These are phyloP conservation scores for Nomia melanderi DNA, from an alignment of 1,140 invertebrate genomes.

Conservation along the genomic window DNA sequence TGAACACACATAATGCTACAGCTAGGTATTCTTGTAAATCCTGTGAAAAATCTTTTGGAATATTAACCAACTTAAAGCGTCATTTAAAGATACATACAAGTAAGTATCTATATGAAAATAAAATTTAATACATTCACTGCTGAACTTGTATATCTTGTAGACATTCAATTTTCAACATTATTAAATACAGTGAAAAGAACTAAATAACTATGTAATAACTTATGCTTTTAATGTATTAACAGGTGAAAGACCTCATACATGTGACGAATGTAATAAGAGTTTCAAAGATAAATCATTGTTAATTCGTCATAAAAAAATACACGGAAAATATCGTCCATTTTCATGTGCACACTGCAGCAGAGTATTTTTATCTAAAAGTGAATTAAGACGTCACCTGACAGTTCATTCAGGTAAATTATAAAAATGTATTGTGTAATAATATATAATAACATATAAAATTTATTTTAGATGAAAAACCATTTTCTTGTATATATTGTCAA, in stretches of 20 bases:
- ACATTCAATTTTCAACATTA: neutral
- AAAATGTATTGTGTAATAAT: conserved; percentile 5
- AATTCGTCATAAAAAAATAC: conserved; percentile 74
- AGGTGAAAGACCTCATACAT: conserved; percentile 74
- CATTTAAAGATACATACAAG: conserved; percentile 75
- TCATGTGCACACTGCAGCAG: conserved; percentile 73
- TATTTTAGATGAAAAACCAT: conserved; percentile 78
- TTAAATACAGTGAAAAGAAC: neutral
- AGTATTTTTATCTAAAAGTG: conserved; percentile 76
- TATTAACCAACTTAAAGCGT: conserved; percentile 74
- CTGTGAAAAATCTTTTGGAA: conserved; percentile 73
- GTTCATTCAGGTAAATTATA: conserved; percentile 73
- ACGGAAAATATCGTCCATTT: conserved; percentile 76
- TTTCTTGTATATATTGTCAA: conserved; percentile 76
- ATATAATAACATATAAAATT: neutral
- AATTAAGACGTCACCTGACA: conserved; percentile 74
- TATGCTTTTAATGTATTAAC: conserved; percentile 33
- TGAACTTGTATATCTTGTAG: neutral
- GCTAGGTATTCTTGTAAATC: conserved; percentile 69
- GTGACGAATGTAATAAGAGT: conserved; percentile 74
- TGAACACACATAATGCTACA: conserved; percentile 65
- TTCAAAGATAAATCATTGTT: conserved; percentile 77
- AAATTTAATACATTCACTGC: neutral
- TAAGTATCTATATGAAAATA: conserved; percentile 56
- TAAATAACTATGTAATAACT: neutral